phyloP scores from a whole-genome alignment of 1,140 invertebrate species.

The Probaryconus sp. region DNA sequence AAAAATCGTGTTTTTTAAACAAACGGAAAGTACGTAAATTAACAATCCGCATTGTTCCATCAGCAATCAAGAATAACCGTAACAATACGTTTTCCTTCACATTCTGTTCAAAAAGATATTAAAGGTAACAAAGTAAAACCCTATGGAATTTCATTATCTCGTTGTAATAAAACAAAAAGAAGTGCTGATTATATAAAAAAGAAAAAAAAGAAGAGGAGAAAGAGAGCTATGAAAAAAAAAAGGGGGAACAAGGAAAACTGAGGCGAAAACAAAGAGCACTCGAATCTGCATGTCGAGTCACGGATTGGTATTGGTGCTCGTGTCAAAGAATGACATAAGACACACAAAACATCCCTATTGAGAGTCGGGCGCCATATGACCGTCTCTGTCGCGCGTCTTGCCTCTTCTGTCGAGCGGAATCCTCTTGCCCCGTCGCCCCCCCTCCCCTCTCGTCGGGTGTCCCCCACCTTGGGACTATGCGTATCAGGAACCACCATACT shows the following conservation, averaged over 20 bases:
- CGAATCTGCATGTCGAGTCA: slow-evolving; percentile 28
- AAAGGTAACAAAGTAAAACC: no score
- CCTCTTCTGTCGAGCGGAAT: slow-evolving; percentile 36
- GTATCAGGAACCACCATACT: slow-evolving; percentile 63
- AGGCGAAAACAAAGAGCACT: slow-evolving; percentile 30
- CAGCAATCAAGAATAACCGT: no score
- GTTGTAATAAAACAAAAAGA: no score
- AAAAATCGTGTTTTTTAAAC: no score
- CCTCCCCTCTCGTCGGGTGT: slow-evolving; percentile 27
- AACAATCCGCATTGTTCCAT: no score
- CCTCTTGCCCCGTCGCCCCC: slow-evolving; percentile 44
- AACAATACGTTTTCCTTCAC: no score
- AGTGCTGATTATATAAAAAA: no score
- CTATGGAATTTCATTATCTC: no score
- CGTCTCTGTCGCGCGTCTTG: slow-evolving; percentile 66
- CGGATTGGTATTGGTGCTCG: slow-evolving; percentile 64
- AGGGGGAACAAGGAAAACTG: slow-evolving; percentile 15
- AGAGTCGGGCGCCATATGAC: slow-evolving; percentile 72
- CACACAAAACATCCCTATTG: slow-evolving; percentile 72
- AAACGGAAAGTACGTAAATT: no score
- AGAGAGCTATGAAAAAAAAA: no score
- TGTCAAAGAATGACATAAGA: slow-evolving; percentile 72
- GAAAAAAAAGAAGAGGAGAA: no score
- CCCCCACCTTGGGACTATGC: slow-evolving; percentile 32
- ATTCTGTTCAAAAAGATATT: no score